These are phyloP conservation scores for Ptychochromis oligacanthus DNA, from an alignment of 2,113 vertebrate species.

Conservation along the genomic window DNA sequence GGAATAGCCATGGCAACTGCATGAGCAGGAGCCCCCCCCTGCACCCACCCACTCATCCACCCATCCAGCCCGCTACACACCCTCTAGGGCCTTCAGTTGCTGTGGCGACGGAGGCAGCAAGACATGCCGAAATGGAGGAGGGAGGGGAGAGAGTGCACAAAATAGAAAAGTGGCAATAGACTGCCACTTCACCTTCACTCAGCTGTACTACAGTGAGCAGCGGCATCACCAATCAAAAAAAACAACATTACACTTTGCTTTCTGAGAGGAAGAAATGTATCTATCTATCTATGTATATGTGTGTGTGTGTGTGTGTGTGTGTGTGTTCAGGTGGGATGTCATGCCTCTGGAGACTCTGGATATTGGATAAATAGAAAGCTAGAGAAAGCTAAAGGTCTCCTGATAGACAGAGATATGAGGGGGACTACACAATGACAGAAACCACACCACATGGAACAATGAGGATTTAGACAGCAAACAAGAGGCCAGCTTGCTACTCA, in stretches of 20 bases:
- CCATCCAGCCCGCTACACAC: slow-evolving; percentile 45
- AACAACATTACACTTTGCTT: background rate
- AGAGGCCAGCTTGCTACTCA: background rate
- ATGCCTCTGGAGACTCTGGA: slow-evolving; percentile 10
- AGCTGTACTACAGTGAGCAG: slow-evolving; percentile 43
- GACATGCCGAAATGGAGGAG: slow-evolving; percentile 53
- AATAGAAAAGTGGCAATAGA: slow-evolving; percentile 44
- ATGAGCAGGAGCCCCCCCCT: slow-evolving; percentile 36
- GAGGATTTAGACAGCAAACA: slow-evolving; percentile 22
- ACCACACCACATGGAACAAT: slow-evolving; percentile 24
- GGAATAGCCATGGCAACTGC: slow-evolving; percentile 72
- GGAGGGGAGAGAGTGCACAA: slow-evolving; percentile 2
- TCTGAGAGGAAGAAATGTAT: background rate
- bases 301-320: slow-evolving; percentile 22
- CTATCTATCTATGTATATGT: too few species aligned
- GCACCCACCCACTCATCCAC: slow-evolving; percentile 14
- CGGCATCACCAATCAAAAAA: slow-evolving; percentile 22
- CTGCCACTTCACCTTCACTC: slow-evolving; percentile 53
- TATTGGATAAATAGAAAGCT: background rate
- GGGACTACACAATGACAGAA: slow-evolving; percentile 45
- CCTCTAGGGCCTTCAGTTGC: slow-evolving; percentile 72
- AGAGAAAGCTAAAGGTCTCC: background rate
- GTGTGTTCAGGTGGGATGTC: background rate
- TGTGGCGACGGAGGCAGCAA: slow-evolving; percentile 68
- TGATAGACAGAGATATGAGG: slow-evolving; percentile 42